Evolutionary conservation across 2,888 invertebrate genomes (phyloP), one percentile per base, ranked within the genome.

Genomic region (Lymantria dispar): DNA sequence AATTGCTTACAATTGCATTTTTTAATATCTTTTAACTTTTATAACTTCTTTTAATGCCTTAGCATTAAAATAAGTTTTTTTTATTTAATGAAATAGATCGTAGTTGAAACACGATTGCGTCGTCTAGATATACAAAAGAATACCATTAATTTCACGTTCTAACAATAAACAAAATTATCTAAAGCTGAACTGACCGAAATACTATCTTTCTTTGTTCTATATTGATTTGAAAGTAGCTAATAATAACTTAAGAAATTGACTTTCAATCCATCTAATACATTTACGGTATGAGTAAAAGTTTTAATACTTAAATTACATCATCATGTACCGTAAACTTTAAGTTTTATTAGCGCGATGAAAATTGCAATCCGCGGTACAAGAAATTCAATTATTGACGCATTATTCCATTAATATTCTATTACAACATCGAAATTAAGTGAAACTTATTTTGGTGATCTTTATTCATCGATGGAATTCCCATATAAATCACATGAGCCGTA

Each of bases 401-500:
- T 58, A 58, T 66, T 58, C 50, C 52, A 45, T 46, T 50, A 51
- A 62, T 59, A 31, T 22, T 22, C 22, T 46, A 57, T 60, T 54
- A 53, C 43, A 43, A 50, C 56, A 49, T 42, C 43, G 10, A 36
- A 46, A 43, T 31, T n/a, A 45, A 22, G 22, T 22, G 22, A 22
- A 22, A 22, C 22, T 22, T 45, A 33, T 44, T 37, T 10, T 33
- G 5, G 33, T 10, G 22, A 22, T 45, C 12, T 48, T 47, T 22
- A 5, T 37, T 50, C 15, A 13, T 33, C 40, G 50, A 44, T 62
- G 68, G 64, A 66, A 58, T 65, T 80, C 78, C 70, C 83, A 81
- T 76, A 78, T 79, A 78, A 80, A 82, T 82, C 80, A 75, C 62
- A 58, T 66, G 57, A 62, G 60, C 56, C 59, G 62, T 67, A 69